Conservation (phyloP, 2,113 vertebrate genomes). For the Nothocercus julius region DNA sequence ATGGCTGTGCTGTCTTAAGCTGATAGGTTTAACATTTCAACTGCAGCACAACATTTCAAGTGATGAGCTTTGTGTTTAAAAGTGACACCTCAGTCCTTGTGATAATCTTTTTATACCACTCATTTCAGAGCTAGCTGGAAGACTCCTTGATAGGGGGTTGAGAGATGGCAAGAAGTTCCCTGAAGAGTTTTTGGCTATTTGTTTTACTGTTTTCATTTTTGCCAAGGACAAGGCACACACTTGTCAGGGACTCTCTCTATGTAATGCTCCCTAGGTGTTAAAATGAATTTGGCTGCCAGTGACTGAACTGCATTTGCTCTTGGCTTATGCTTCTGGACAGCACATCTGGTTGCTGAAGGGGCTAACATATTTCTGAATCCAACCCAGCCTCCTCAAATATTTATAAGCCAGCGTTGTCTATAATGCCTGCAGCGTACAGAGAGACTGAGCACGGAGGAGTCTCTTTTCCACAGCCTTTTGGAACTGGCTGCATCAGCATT, state of each 20-base stretch:
- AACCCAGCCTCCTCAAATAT: constrained; percentile 42
- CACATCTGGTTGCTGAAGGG: constrained; percentile 47
- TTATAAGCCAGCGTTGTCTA: constrained; percentile 44
- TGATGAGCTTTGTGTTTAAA: not conserved
- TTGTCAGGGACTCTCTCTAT: not conserved
- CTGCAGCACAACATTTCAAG: not conserved
- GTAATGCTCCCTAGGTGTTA: not conserved
- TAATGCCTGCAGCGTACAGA: not conserved
- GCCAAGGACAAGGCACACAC: constrained; percentile 26
- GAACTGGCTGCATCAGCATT: constrained; percentile 22
- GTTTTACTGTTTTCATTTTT: constrained; percentile 29
- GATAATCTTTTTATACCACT: not conserved
- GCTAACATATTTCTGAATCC: constrained; percentile 24
- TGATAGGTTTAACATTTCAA: not conserved
- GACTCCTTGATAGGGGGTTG: not conserved
- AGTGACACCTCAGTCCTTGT: not conserved
- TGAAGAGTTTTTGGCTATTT: constrained; percentile 31
- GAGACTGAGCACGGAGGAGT: constrained; percentile 9
- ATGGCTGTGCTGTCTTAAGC: not conserved
- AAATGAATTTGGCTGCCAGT: not conserved
- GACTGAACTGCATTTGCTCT: constrained; percentile 9
- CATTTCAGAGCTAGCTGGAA: not conserved
- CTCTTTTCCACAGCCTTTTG: constrained; percentile 26
- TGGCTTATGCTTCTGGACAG: constrained; percentile 21
- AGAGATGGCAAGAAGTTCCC: not conserved